Percentiles rank a stretch among this genome's conserved stretches.
Evolutionary conservation across 2,888 invertebrate genomes (phyloP).

Genomic region (Tipula confusa): DNA sequence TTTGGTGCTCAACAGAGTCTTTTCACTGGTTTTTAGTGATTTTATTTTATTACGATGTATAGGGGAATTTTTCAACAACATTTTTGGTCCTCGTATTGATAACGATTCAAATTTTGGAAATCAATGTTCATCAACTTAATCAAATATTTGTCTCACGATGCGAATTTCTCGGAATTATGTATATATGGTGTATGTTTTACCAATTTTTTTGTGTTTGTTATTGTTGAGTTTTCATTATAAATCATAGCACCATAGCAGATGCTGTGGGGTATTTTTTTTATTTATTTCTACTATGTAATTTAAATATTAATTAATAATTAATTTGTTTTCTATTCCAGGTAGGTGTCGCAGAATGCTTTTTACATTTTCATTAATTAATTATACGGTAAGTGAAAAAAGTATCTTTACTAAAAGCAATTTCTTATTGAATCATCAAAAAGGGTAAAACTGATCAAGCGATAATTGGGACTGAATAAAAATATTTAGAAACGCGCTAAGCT

Average conservation of each 20-base stretch:
- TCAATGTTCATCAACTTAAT: not conserved
- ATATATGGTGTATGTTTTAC: not conserved
- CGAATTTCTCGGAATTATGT: not conserved
- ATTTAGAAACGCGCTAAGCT: too few species aligned
- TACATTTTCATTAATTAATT: not conserved
- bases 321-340: not conserved
- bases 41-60: not conserved
- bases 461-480: too few species aligned
- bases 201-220: not conserved
- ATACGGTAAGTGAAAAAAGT: too few species aligned
- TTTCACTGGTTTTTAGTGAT: not conserved
- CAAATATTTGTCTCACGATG: not conserved
- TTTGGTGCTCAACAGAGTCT: not conserved
- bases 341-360: not conserved
- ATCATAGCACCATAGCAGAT: not conserved
- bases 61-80: not conserved
- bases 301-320: not conserved
- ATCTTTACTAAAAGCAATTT: too few species aligned
- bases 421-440: too few species aligned
- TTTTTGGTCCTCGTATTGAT: not conserved
- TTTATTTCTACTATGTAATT: too few species aligned
- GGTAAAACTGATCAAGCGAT: too few species aligned
- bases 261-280: not conserved
- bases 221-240: not conserved
- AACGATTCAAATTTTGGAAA: not conserved